Evolutionary conservation across 1,140 invertebrate genomes (phyloP), one percentile per base, ranked within the genome.

Genomic region (Drosophila ercepeae): DNA sequence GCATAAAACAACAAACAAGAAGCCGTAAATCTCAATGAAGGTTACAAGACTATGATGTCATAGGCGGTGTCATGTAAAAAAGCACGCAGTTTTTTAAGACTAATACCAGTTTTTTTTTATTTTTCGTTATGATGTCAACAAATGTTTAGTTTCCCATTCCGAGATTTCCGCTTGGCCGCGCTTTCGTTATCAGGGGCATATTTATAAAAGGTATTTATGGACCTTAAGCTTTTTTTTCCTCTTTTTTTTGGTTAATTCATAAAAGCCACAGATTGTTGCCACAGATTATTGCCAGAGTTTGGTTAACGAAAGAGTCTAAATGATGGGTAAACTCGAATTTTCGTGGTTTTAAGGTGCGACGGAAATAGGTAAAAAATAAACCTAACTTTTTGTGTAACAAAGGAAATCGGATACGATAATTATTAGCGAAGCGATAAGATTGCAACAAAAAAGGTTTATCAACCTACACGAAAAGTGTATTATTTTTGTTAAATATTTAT

Each of bases 41-140:
- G 63, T 67, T 67, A 67, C 63, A 67, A 52, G 36, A 45, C 14
- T 52, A 75, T 83, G 78, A 83, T 83, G 78, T 83, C 78, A 67
- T 65, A n/a, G n/a, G n/a, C n/a, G 11, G 36, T 7, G 36, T 5
- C 5, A 14, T 2, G 3, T 4, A 5, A 8, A 13, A 9, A 5
- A 25, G 45, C 59, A 83, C 67, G 16, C 63, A 58, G 65, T 57
- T 53, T 53, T 46, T 36, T 32, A 69, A 34, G 34, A 48, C 42
- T 83, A 83, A 78, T 75, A 83, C 78, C 70, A 73, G 78, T 83
- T 71, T 29, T 32, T 25, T 82, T 71, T 19, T 39, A n/a, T 16
- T 13, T 42, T 42, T 39, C 14, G 46, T 36, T 50, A 59, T 82
- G 74, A 83, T 83, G 78, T 78, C 78, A 83, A 83, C 74, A 74